phyloP scores from a whole-genome alignment of 53 echinoderm and acorn worm genomes.

The Echinarachnius parma region DNA sequence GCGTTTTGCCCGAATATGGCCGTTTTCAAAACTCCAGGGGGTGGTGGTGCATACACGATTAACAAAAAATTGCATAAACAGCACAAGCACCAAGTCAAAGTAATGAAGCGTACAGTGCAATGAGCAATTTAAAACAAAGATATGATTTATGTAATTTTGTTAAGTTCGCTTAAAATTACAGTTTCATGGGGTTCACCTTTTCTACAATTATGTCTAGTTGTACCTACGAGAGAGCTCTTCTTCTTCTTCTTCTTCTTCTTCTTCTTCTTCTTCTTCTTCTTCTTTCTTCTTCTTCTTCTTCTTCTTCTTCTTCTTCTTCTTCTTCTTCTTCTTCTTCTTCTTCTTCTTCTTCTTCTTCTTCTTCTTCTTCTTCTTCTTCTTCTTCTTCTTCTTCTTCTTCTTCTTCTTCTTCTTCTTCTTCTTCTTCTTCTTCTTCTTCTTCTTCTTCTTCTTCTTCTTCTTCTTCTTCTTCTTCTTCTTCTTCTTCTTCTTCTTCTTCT shows the following conservation, averaged over 20 bases:
- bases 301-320: not conserved
- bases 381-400: not conserved
- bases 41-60: no score
- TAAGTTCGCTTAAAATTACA: no score
- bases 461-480: slow-evolving; percentile 3
- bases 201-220: no score
- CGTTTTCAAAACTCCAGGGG: no score
- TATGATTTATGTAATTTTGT: no score
- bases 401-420: not conserved
- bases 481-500: not conserved
- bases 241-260: not conserved
- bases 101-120: no score
- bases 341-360: not conserved
- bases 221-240: not conserved
- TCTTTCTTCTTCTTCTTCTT: not conserved
- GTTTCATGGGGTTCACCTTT: no score
- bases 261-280: not conserved
- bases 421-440: not conserved
- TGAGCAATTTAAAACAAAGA: no score
- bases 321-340: slow-evolving; percentile 1
- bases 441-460: slow-evolving; percentile 1
- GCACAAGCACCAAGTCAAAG: no score
- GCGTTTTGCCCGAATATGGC: no score
- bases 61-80: no score
- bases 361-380: not conserved